Evolutionary conservation across 1,140 invertebrate species (phyloP).

Genomic region (Drosophila arizonae): DNA sequence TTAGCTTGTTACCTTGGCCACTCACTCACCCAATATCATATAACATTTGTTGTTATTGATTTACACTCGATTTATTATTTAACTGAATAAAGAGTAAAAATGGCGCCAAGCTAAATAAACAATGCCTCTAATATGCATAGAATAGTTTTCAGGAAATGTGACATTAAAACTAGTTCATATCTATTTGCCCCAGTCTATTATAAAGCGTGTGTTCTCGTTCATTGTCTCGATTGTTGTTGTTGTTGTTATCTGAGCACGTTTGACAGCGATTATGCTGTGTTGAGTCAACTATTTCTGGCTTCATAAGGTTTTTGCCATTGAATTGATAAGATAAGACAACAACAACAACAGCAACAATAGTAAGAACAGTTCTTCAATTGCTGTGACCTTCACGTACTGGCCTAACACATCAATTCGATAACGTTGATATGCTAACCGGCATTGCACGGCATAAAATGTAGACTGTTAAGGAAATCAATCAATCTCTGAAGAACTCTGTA

Average conservation of each 20-base stretch:
- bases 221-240: not conserved
- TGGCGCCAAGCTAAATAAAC: conserved; percentile 19
- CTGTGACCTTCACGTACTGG: conserved; percentile 8
- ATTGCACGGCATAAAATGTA: not conserved
- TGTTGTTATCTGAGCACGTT: conserved; percentile 33
- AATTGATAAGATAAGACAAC: conserved; percentile 33
- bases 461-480: not conserved
- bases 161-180: not conserved
- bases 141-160: not conserved
- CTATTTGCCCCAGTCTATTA: conserved; percentile 6
- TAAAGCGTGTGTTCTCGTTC: not conserved
- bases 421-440: not conserved
- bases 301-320: conserved; percentile 2
- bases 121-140: not conserved
- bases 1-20: conserved; percentile 12
- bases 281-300: conserved; percentile 19
- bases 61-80: conserved; percentile 14
- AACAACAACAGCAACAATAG: not conserved
- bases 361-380: not conserved
- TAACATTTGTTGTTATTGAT: conserved; percentile 27
- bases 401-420: conserved; percentile 9
- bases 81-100: not conserved
- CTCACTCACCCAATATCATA: not conserved
- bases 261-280: conserved; percentile 13
- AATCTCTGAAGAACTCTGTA: too few species aligned